A percentile compares a stretch with the other conserved stretches of the same genome.
These are phyloP conservation scores for Orthonyx spaldingii DNA, from an alignment of 2,113 vertebrate genomes.

Conservation along the genomic window DNA sequence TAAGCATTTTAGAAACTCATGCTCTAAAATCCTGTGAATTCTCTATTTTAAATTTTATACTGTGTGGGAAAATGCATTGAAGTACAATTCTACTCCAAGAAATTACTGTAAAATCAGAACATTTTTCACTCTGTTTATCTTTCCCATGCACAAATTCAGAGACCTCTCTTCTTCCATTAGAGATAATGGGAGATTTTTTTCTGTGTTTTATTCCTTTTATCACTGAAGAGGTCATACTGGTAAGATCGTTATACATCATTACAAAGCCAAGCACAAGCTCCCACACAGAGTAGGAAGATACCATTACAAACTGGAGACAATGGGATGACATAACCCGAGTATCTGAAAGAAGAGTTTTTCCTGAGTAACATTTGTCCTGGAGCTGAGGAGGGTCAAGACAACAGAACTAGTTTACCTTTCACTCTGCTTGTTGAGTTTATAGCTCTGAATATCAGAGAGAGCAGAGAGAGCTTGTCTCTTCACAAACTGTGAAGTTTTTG, in stretches of 20 bases:
- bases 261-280: background rate
- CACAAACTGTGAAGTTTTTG: background rate
- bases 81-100: background rate
- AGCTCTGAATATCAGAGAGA: background rate
- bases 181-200: background rate
- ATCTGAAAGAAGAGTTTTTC: background rate
- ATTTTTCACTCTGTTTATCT: background rate
- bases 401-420: background rate
- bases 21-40: background rate
- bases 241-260: background rate
- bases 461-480: background rate
- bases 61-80: background rate
- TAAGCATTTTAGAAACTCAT: background rate
- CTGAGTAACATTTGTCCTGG: background rate
- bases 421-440: background rate
- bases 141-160: background rate
- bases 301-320: background rate
- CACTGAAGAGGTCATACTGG: background rate
- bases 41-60: background rate
- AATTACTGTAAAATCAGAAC: background rate
- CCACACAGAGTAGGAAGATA: background rate
- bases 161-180: background rate
- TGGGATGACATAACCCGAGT: background rate
- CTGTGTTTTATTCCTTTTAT: background rate
- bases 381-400: background rate